These are phyloP conservation scores for Spilarctia lutea DNA, from an alignment of 2,888 invertebrate genomes.

Conservation along the genomic window DNA sequence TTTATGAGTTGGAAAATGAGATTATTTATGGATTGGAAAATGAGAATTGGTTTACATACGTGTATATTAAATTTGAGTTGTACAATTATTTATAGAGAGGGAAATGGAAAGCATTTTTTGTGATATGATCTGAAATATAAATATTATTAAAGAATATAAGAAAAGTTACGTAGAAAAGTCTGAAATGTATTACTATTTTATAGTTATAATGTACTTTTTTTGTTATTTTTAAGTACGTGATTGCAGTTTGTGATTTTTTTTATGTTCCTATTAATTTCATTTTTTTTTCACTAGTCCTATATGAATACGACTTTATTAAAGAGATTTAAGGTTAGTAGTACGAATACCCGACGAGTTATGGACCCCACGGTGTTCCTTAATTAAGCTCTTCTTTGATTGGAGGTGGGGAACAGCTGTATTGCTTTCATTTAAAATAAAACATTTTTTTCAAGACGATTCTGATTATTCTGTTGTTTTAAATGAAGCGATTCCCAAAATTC, in stretches of 20 bases:
- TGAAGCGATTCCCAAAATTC: too few species aligned
- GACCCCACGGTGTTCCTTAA: neutral
- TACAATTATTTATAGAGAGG: neutral
- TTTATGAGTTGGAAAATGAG: neutral
- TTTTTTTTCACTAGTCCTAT: neutral
- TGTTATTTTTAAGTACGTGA: neutral
- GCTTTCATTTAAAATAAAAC: neutral
- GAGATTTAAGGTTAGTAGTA: neutral
- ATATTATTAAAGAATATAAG: neutral
- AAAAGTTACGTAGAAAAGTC: neutral
- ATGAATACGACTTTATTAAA: neutral
- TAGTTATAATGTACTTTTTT: neutral
- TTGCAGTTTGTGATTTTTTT: neutral
- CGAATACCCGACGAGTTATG: neutral
- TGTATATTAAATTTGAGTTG: neutral
- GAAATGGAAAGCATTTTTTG: neutral
- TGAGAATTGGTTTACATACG: neutral
- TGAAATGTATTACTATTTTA: neutral
- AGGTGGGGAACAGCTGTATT: too few species aligned
- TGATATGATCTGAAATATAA: neutral
- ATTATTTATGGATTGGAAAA: neutral
- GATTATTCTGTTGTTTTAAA: too few species aligned
- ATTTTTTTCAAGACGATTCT: neutral
- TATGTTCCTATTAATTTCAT: neutral
- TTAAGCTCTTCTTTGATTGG: neutral